Evolutionary conservation across 2,888 invertebrate species (phyloP).

Genomic region (Hanleya hanleyi): DNA sequence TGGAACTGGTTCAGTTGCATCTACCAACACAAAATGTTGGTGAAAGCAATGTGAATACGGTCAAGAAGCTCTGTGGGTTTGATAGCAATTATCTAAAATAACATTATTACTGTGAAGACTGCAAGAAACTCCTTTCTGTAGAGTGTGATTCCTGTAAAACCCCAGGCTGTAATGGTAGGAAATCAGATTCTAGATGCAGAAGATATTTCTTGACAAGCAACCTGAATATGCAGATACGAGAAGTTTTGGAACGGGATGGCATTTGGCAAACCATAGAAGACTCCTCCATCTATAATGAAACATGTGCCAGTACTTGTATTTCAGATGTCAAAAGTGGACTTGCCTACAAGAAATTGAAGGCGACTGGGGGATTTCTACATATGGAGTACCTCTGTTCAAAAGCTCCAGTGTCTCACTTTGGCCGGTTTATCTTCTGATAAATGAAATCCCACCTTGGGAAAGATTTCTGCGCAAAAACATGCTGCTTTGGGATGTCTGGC

Average conservation of each 20-base stretch:
- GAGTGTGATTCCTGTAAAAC: not conserved
- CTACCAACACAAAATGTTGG: not conserved
- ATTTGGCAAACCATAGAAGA: not conserved
- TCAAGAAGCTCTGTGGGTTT: too few relatives aligned
- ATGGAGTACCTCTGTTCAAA: constrained; percentile 34
- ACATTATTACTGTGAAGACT: not conserved
- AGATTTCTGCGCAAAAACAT: constrained; percentile 28
- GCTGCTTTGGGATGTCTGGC: constrained; percentile 30
- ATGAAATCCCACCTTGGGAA: constrained; percentile 30
- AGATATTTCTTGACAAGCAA: not conserved
- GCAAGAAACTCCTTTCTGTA: not conserved
- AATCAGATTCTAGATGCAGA: not conserved
- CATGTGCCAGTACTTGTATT: not conserved
- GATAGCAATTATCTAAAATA: not conserved
- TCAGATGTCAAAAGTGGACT: not conserved
- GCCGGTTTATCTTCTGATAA: constrained; percentile 32
- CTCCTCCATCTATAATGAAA: too few relatives aligned
- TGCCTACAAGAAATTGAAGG: constrained; percentile 22
- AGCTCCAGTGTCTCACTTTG: constrained; percentile 32
- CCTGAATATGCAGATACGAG: not conserved
- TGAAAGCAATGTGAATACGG: not conserved
- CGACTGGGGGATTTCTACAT: constrained; percentile 26
- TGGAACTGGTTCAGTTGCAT: not conserved
- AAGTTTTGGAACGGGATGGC: constrained; percentile 13
- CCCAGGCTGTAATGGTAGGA: not conserved